Percentiles rank a stretch among this genome's conserved stretches.
Evolutionary conservation across 2,113 vertebrate genomes (phyloP).

Genomic region (Rhadina sibilatrix): DNA sequence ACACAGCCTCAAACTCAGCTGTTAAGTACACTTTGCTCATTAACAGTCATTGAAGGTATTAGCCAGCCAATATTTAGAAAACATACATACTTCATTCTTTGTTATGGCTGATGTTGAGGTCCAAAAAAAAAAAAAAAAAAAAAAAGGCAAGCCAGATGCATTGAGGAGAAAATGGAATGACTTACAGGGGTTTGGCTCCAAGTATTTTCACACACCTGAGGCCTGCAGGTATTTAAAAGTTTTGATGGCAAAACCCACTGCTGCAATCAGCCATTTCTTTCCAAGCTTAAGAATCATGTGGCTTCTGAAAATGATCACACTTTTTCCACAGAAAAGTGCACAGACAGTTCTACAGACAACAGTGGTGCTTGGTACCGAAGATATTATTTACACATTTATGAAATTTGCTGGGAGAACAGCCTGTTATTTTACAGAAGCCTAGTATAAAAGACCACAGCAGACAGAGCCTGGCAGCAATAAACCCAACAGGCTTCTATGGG

Average conservation of each 20-base stretch:
- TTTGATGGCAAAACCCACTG: background rate
- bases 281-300: fast-evolving
- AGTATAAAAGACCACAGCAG: background rate
- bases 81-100: background rate
- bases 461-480: background rate
- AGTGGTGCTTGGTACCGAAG: background rate
- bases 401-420: background rate
- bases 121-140: background rate
- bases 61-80: background rate
- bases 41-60: background rate
- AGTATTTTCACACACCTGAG: fast-evolving
- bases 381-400: background rate
- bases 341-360: background rate
- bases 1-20: fast-evolving
- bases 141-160: background rate
- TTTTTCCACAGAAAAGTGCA: background rate
- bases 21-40: background rate
- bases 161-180: background rate
- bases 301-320: background rate
- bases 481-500: background rate
- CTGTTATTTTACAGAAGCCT: background rate
- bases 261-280: background rate
- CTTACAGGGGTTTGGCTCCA: background rate
- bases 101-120: background rate
- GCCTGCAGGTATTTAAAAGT: background rate